Base-by-base conservation (phyloP, 1,140 invertebrate genomes). In the Piezodorus guildinii region DNA sequence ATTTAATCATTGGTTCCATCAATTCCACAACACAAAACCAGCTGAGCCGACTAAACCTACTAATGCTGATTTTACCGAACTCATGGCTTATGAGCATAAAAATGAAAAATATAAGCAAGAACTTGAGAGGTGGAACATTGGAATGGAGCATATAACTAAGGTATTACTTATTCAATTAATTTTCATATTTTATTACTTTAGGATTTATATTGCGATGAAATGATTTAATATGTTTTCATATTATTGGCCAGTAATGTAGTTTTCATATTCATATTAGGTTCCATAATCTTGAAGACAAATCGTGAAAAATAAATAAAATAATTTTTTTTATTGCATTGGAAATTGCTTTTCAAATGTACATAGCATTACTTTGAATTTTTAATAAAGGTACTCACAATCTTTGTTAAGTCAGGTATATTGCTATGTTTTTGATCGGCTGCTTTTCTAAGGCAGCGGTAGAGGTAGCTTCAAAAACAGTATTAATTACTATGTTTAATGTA, bases 1-100 rank as follows among this genome's bases (percentile, higher is more conserved):
- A 46, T 95, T 94, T 76, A 83, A 84, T 64, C 86, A 90, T 70
- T 96, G 93, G 93, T 91, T 91, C 68, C 81, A 85, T 63, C 83
- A 88, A 69, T 90, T 81, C 66, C 85, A 94, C 71, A 83, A 89
- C 71, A 83, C 81, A 1, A 85, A 86, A 74, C 93, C 92, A 2
- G 76, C 76, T 54, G 49, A 66, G 60, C 82, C 82, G 62, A 76
- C 84, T 0, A 79, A 83, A 54, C 66, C 65, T 0, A 74, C 77
- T 9, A 82, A 82, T 71, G 82, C 83, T 6, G 83, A 84, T 34
- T 96, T 94, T 70, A 86, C 90, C 0, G 91, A 96, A 72, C 89
- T 87, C 74, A 87, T 96, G 59, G 88, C 89, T 8, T 81, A 87
- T 72, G 89, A 96, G 73, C 91, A 94, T 70, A 82, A 82, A 71